Evolutionary conservation across 2,888 invertebrate genomes (phyloP), one percentile per base, ranked within the genome.

Genomic region (Leptinotarsa peninsularis): DNA sequence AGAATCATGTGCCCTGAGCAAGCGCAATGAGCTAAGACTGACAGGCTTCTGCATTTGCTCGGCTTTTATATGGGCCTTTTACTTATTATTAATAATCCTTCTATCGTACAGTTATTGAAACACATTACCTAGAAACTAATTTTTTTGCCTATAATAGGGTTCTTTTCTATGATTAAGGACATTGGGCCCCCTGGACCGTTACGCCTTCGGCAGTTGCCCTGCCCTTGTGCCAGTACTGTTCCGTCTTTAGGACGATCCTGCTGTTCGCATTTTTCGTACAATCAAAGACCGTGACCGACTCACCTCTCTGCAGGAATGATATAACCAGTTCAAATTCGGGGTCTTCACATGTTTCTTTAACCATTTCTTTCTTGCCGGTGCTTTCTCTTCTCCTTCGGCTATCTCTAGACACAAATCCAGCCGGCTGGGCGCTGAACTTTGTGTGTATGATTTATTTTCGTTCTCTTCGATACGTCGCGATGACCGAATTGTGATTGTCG

Each of bases 371-470:
- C 71, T 68, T 66, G 27, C 54, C 75, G 21, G 68, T 72, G 77
- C 69, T 73, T 80, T 80, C 80, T 81, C 81, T 82, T 80, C 80
- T 79, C 79, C 79, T 79, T 81, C 80, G 78, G 80, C 79, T 76
- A 78, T 74, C 69, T 72, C 63, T 63, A 63, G 63, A 63, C 63
- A 63, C 63, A 63, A 43, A 63, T 54, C 33, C 43, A 69, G 69
- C 33, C 54, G 69, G 56, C 56, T 21, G 52, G 50, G 69, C 56
- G 43, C 49, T 50, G 52, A 52, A 52, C 69, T 69, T 69, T 54
- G 56, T 50, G 56, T 50, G 18, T 43, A 69, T 50, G 56, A 69
- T 69, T 63, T 63, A 63, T 63, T 69, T 69, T 69, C 56, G 27
- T 17, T 56, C 23, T 54, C 33, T 68, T 68, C 68, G 68, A 33